phyloP scores from a whole-genome alignment of 2,113 vertebrate species.

The Potamarius usumacintae region DNA sequence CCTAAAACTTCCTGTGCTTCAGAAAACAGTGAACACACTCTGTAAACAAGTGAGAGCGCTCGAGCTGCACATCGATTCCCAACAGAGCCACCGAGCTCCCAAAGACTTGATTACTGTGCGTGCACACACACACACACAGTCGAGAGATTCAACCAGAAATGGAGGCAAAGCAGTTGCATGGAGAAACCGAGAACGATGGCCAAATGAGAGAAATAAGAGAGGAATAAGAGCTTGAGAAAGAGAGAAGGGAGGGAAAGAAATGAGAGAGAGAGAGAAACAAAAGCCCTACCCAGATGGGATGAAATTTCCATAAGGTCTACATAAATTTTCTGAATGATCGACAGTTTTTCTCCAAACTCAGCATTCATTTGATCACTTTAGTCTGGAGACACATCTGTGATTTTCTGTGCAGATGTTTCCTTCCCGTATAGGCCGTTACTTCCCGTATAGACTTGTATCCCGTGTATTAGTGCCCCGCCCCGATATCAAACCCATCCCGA shows the following conservation, averaged over 20 bases:
- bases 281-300: neutral
- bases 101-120: constrained; percentile 14
- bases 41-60: constrained; percentile 27
- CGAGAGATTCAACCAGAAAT: no score
- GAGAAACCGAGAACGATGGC: no score
- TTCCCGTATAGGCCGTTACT: no score
- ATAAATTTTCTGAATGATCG: neutral
- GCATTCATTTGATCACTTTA: neutral
- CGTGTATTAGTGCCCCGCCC: no score
- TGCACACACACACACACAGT: neutral
- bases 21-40: constrained; percentile 19
- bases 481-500: no score
- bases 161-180: no score
- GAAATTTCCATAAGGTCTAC: neutral
- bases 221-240: neutral
- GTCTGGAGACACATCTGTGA: neutral
- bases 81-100: neutral
- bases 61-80: constrained; percentile 20
- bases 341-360: neutral
- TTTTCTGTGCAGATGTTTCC: neutral
- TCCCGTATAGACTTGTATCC: no score
- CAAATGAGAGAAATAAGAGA: neutral
- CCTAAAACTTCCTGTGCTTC: neutral
- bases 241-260: neutral
- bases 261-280: neutral